phyloP scores from a whole-genome alignment of 2,888 invertebrate genomes.

The Tridacna crocea region DNA sequence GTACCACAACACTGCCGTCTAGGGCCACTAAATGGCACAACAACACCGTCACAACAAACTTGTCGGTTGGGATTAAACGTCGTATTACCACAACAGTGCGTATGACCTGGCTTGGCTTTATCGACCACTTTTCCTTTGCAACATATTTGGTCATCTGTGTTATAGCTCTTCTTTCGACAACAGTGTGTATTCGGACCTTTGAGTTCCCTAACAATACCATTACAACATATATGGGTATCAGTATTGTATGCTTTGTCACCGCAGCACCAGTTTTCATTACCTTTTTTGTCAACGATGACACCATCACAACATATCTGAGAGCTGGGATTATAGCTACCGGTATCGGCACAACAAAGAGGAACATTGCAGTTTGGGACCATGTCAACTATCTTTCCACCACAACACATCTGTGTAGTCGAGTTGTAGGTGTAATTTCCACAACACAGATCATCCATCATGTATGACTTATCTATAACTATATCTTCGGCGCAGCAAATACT shows the following conservation, averaged over 20 bases:
- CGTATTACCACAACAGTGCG: slow-evolving; percentile 5
- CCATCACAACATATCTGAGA: slow-evolving; percentile 15
- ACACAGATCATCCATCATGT: not conserved
- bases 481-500: slow-evolving; percentile 11
- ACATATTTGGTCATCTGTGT: not conserved
- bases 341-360: slow-evolving; percentile 2
- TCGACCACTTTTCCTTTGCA: slow-evolving; percentile 1
- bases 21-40: slow-evolving; percentile 18
- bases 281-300: slow-evolving; percentile 4
- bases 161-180: slow-evolving; percentile 11
- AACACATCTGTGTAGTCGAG: slow-evolving; percentile 3
- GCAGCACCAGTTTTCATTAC: slow-evolving; percentile 15
- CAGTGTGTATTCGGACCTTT: slow-evolving; percentile 8
- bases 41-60: slow-evolving; percentile 41
- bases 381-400: slow-evolving; percentile 4
- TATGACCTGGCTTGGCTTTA: slow-evolving; percentile 5
- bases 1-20: slow-evolving; percentile 43
- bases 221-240: slow-evolving; percentile 1
- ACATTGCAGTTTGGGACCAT: not conserved
- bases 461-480: not conserved
- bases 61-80: slow-evolving; percentile 40
- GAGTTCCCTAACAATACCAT: not conserved
- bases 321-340: slow-evolving; percentile 5
- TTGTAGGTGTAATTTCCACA: slow-evolving; percentile 2
- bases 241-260: not conserved